Evolutionary conservation across 2,113 vertebrate genomes (phyloP), one percentile per base, ranked within the genome.

Genomic region (Arvicanthis niloticus): DNA sequence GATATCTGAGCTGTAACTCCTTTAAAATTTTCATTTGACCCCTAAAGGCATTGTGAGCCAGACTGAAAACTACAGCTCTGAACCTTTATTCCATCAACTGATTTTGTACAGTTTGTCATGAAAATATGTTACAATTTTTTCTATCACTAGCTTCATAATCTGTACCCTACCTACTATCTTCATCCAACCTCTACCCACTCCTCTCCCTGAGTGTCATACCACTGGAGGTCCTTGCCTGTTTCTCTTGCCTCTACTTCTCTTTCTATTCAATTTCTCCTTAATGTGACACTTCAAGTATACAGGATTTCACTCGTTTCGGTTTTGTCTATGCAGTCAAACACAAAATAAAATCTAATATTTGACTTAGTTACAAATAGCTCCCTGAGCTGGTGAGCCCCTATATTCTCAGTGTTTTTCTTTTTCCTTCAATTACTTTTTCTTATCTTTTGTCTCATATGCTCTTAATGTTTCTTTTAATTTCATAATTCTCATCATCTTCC

Each of bases 121-220:
- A 60, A 60, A 72, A 58, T 65, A 82, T 19, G 40, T 45, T 6
- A 12, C 67, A 7, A 34, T 40, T 1, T 76, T 34, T 5, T 53
- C 37, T 40, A 4, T 48, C 37, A 51, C 34, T 67, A 9, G 4
- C 62, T 4, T 48, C 19, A 3, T 17, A 21, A 37, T 4, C 0
- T 4, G 62, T 68, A 80, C 42, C 16, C 29, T 24, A 26, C 5
- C 37, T 45, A 40, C 7, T 19, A 4, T n/a, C 21, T n/a, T 3
- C 3, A 19, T 2, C 1, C 62, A 68, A 17, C 7, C 7, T 53
- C 3, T 37, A 72, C 7, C 9, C 67, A 56, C 10, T 0, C 6
- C 7, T 22, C 11, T 8, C 2, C 0, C 3, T 7, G 0, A 73
- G 37, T 91, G 58, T n/a, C 29, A 5, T 5, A 85, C 2, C 22